These are phyloP conservation scores for Erinaceus europaeus DNA, from an alignment of 2,113 vertebrate species.

Conservation along the genomic window DNA sequence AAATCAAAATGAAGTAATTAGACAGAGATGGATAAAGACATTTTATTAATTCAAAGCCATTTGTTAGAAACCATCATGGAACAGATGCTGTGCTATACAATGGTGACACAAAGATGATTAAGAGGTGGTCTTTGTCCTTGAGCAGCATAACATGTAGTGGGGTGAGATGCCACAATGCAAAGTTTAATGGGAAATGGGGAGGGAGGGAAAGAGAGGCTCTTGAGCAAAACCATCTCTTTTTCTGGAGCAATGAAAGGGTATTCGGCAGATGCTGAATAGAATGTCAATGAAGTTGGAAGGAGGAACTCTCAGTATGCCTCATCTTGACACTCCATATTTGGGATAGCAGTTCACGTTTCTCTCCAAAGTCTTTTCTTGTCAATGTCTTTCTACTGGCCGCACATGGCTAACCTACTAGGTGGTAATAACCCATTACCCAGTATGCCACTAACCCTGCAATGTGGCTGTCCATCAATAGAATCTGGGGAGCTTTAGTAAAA, in stretches of 20 bases:
- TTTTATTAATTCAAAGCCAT: neutral
- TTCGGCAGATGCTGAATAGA: neutral
- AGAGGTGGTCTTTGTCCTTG: neutral
- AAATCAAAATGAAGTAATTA: conserved; percentile 12
- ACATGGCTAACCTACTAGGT: neutral
- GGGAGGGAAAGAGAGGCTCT: neutral
- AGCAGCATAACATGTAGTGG: neutral
- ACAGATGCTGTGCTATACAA: neutral
- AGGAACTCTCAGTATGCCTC: neutral
- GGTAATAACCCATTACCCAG: neutral
- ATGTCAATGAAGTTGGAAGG: neutral
- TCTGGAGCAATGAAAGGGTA: neutral
- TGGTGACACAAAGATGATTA: neutral
- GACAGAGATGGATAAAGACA: neutral
- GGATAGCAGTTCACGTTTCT: neutral
- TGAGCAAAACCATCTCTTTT: conserved; percentile 3
- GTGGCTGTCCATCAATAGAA: neutral
- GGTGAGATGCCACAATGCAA: neutral
- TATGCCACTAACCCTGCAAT: neutral
- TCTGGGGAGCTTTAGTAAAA: neutral
- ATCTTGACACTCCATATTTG: neutral
- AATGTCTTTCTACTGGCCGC: neutral
- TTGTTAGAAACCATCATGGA: neutral
- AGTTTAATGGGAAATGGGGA: neutral
- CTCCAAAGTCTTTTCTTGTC: neutral